Base-by-base conservation (phyloP, 1,140 invertebrate species). In the Pseudoatta argentina region DNA sequence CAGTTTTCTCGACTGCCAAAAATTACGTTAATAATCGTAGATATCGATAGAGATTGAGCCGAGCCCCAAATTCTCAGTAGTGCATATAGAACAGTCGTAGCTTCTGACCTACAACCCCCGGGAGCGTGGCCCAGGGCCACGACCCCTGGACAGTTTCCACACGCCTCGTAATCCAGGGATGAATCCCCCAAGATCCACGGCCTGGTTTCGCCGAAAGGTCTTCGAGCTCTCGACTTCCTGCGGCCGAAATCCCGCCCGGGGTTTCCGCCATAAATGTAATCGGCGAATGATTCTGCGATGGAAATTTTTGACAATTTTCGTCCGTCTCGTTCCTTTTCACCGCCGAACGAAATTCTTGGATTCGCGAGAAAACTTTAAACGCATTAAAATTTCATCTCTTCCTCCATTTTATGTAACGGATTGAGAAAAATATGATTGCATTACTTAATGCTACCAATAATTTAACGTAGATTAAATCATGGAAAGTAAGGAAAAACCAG, bases 171-270 rank as follows among this genome's bases (percentile, higher is more conserved):
- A 91, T 91, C 89, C 89, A 39, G 73, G 76, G 78, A 75, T 81
- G 86, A 89, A 91, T 88, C 89, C 89, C 83, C 83, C 73, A 85
- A 87, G 89, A 89, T 88, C 78, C 81, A 89, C 85, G 89, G 61
- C 83, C 87, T 69, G 87, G 61, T 89, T 76, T 85, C 85, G 55
- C 77, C 76, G 64, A 51, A 83, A 87, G 72, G 61, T 59, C 67
- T 51, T 57, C 63, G 75, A 71, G 78, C 86, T 71, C 69, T 72
- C 72, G 66, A 82, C 87, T 88, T 86, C 72, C 39, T 24, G 69
- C 30, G 53, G 57, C 76, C 76, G 75, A 86, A 72, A 59, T 61
- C 55, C 77, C 21, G 16, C 48, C 16, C 44, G 39, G 4, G 57
- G 16, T 72, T 61, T 24, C n/a, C 61, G 30, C 30, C n/a, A 48